These are phyloP conservation scores for Antrozous pallidus DNA, from an alignment of 2,797 vertebrate species.

Conservation along the genomic window DNA sequence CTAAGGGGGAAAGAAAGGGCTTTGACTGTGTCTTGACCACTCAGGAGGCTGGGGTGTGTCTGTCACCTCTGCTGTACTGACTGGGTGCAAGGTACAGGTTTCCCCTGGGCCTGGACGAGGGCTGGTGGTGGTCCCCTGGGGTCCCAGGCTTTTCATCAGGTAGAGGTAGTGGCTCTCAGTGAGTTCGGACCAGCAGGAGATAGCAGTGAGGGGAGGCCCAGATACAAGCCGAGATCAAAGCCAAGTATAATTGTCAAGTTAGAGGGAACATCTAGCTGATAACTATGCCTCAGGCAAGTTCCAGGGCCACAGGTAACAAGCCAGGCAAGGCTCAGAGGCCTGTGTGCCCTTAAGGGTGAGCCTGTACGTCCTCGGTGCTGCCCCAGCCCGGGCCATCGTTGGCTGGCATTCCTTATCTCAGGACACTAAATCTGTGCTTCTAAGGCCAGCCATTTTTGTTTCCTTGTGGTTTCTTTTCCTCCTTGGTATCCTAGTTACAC, in stretches of 20 bases:
- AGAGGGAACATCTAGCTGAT: background rate
- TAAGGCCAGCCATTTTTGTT: background rate
- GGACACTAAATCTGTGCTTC: background rate
- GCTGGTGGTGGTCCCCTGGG: background rate
- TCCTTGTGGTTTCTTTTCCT: background rate
- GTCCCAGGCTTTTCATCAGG: background rate
- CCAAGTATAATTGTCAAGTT: background rate
- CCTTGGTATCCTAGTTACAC: background rate
- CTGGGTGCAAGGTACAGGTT: background rate
- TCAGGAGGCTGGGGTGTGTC: background rate
- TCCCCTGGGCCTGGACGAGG: background rate
- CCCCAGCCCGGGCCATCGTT: background rate
- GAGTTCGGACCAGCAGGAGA: background rate
- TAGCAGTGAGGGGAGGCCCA: background rate
- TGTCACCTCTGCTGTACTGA: background rate
- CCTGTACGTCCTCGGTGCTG: rapidly evolving
- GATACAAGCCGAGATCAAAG: background rate
- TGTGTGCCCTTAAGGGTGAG: background rate
- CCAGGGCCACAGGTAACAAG: background rate
- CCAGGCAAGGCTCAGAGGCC: background rate
- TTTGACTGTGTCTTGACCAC: background rate
- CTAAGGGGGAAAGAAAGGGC: background rate
- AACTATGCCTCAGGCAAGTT: background rate
- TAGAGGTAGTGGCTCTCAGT: background rate
- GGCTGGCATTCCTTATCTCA: background rate